Conservation (phyloP, 1,140 invertebrate genomes). For the Plutomurus gul region DNA sequence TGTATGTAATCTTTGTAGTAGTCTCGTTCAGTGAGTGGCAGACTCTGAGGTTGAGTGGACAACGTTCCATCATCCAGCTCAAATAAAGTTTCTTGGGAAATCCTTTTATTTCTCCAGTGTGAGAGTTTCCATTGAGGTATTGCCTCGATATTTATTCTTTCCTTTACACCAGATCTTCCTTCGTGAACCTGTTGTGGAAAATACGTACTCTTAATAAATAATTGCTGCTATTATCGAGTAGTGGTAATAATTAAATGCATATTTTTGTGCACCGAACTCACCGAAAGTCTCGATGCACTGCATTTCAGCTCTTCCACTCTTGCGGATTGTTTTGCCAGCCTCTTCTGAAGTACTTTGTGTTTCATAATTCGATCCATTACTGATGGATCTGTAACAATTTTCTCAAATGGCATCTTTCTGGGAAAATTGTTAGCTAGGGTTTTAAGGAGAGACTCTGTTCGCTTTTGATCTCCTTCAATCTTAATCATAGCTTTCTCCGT, state of each 20-base stretch:
- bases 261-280: neutral
- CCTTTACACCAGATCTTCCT: neutral
- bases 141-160: neutral
- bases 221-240: neutral
- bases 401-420: constrained; percentile 42
- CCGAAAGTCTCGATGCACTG: constrained; percentile 1
- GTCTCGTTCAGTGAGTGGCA: neutral
- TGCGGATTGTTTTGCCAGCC: constrained; percentile 32
- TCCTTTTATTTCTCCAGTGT: constrained; percentile 38
- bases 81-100: neutral
- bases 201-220: neutral
- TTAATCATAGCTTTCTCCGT: constrained; percentile 45
- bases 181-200: constrained; percentile 30
- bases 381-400: constrained; percentile 48
- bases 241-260: neutral
- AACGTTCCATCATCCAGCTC: neutral
- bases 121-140: constrained; percentile 43
- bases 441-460: constrained; percentile 32
- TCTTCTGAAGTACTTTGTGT: constrained; percentile 42
- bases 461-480: constrained; percentile 40
- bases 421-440: constrained; percentile 25
- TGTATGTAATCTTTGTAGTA: constrained; percentile 48
- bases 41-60: neutral
- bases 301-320: constrained; percentile 35
- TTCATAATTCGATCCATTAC: constrained; percentile 46